These are phyloP conservation scores for Cephus spinipes DNA, from an alignment of 2,888 invertebrate species.

Conservation along the genomic window DNA sequence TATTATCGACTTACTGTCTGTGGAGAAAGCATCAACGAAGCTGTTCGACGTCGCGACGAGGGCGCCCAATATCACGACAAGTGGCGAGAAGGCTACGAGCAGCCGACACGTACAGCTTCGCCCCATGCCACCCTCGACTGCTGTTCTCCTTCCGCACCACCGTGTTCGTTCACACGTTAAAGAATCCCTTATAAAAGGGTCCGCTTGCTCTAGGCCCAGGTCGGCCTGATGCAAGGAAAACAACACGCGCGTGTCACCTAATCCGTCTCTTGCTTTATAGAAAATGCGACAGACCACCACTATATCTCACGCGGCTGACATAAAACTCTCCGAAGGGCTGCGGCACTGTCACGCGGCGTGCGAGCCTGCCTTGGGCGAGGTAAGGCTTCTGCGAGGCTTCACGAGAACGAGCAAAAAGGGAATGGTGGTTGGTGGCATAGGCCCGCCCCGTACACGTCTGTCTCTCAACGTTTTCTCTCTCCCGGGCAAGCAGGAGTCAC, in stretches of 20 bases:
- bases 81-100: constrained; percentile 44
- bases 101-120: constrained; percentile 44
- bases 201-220: background rate
- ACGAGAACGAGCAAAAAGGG: background rate
- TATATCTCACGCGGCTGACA: background rate
- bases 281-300: background rate
- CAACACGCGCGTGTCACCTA: background rate
- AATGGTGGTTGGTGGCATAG: constrained; percentile 5
- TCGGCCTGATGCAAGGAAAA: background rate
- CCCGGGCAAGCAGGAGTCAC: constrained; percentile 45
- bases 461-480: constrained; percentile 17
- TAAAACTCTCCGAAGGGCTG: background rate
- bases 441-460: constrained; percentile 9
- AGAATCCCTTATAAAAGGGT: background rate
- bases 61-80: constrained; percentile 39
- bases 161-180: background rate
- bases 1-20: constrained; percentile 42
- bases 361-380: background rate
- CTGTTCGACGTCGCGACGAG: constrained; percentile 22
- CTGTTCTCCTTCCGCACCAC: constrained; percentile 35
- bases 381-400: constrained; percentile 1
- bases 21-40: constrained; percentile 36
- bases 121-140: constrained; percentile 55
- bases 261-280: background rate
- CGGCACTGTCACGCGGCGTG: constrained; percentile 1